phyloP scores from a whole-genome alignment of 2,113 vertebrate genomes.

The Antennarius striatus region DNA sequence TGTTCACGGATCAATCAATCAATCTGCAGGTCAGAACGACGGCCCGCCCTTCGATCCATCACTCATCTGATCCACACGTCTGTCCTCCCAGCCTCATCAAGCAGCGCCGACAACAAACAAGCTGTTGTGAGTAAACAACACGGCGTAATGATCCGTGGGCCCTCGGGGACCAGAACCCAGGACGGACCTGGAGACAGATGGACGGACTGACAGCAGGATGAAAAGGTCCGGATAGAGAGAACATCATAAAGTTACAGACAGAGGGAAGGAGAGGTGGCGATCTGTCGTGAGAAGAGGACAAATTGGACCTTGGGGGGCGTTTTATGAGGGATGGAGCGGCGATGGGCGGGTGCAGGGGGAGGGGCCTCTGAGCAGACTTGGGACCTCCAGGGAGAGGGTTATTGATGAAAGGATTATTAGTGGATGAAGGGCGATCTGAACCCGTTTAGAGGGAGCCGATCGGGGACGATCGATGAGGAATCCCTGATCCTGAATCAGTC shows the following conservation, averaged over 20 bases:
- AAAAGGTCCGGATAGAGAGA: neutral
- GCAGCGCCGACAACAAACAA: neutral
- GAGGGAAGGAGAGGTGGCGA: neutral
- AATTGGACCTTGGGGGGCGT: slow-evolving; percentile 28
- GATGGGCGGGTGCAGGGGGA: neutral
- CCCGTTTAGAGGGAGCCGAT: slow-evolving; percentile 12
- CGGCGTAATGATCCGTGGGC: neutral
- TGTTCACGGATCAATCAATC: slow-evolving; percentile 19
- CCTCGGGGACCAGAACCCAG: neutral
- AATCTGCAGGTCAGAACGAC: neutral
- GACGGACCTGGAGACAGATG: slow-evolving; percentile 13
- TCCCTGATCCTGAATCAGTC: neutral
- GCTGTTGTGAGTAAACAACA: neutral
- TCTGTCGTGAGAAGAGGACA: slow-evolving; percentile 4
- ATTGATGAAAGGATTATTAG: slow-evolving; percentile 64
- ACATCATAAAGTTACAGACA: slow-evolving; percentile 16
- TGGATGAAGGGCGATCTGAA: slow-evolving; percentile 37
- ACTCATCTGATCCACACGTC: neutral
- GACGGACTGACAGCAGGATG: slow-evolving; percentile 3
- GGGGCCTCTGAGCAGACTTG: neutral
- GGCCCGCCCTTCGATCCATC: neutral
- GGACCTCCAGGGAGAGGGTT: slow-evolving; percentile 5
- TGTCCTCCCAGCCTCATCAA: neutral
- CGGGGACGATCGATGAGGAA: slow-evolving; percentile 2
- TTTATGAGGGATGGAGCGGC: slow-evolving; percentile 10